Evolutionary conservation across 2,888 invertebrate genomes (phyloP).

Genomic region (Monochamus alternatus): DNA sequence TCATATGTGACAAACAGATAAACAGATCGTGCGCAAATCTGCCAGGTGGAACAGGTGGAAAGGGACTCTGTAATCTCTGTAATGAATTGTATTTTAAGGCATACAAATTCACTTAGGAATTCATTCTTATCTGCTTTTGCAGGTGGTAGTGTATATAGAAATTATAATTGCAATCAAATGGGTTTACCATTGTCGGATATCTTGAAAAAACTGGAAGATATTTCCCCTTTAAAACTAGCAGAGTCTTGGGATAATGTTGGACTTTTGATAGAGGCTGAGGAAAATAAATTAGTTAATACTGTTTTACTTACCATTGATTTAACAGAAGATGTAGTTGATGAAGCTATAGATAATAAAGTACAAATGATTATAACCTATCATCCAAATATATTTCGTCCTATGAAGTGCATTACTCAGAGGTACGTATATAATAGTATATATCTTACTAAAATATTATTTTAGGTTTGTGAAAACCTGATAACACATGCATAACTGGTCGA

Average conservation of each 20-base stretch:
- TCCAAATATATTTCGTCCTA: slow-evolving; percentile 92
- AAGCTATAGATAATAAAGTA: slow-evolving; percentile 80
- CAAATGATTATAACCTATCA: slow-evolving; percentile 94
- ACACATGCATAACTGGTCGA: too few relatives aligned
- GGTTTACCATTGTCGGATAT: slow-evolving; percentile 44
- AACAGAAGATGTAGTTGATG: slow-evolving; percentile 89
- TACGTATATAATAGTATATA: slow-evolving; percentile 64
- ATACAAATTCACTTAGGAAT: not conserved
- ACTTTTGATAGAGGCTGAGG: slow-evolving; percentile 85
- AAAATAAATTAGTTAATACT: slow-evolving; percentile 73
- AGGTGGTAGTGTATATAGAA: not conserved
- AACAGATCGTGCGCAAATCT: too few relatives aligned
- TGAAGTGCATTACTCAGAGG: slow-evolving; percentile 84
- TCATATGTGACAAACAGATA: too few relatives aligned
- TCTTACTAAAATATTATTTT: slow-evolving; percentile 8
- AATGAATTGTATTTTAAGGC: not conserved
- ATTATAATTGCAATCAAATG: slow-evolving; percentile 32
- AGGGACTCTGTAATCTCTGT: not conserved
- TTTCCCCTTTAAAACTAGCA: slow-evolving; percentile 82
- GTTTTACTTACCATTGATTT: slow-evolving; percentile 93
- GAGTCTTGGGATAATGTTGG: slow-evolving; percentile 98
- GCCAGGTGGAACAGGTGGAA: too few relatives aligned
- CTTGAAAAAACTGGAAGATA: slow-evolving; percentile 76
- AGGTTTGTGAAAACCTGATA: too few relatives aligned
- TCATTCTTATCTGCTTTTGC: slow-evolving; percentile 1